These are phyloP conservation scores for Crocallis elinguaria DNA, from an alignment of 2,888 invertebrate genomes.

Conservation along the genomic window DNA sequence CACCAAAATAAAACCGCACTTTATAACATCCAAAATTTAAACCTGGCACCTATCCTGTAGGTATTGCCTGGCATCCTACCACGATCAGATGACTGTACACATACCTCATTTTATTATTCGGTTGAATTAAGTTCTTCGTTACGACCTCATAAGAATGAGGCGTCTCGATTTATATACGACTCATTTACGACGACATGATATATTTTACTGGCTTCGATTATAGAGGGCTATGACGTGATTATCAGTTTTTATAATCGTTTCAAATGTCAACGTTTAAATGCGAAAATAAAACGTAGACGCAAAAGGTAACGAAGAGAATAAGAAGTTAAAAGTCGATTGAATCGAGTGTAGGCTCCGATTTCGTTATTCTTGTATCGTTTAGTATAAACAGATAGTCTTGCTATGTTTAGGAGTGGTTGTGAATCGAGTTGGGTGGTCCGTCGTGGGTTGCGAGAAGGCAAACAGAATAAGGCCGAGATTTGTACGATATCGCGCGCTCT, in stretches of 20 bases:
- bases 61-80: slow-evolving; percentile 40
- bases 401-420: slow-evolving; percentile 74
- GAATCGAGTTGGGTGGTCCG: slow-evolving; percentile 76
- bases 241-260: slow-evolving; percentile 58
- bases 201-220: slow-evolving; percentile 57
- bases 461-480: slow-evolving; percentile 78
- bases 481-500: slow-evolving; percentile 75
- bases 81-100: slow-evolving; percentile 49
- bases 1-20: slow-evolving; percentile 60
- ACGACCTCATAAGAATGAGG: slow-evolving; percentile 56
- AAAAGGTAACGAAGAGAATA: slow-evolving; percentile 34
- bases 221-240: slow-evolving; percentile 57
- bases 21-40: slow-evolving; percentile 55
- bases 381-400: slow-evolving; percentile 71
- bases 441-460: slow-evolving; percentile 59
- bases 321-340: slow-evolving; percentile 34
- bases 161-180: slow-evolving; percentile 56
- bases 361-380: slow-evolving; percentile 65
- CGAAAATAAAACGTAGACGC: slow-evolving; percentile 43
- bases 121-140: slow-evolving; percentile 64
- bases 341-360: slow-evolving; percentile 50
- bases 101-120: slow-evolving; percentile 63
- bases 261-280: slow-evolving; percentile 46
- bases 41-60: slow-evolving; percentile 31
- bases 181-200: slow-evolving; percentile 64